These are phyloP conservation scores for Delphinus delphis DNA, from an alignment of 2,113 vertebrate species.

Conservation along the genomic window DNA sequence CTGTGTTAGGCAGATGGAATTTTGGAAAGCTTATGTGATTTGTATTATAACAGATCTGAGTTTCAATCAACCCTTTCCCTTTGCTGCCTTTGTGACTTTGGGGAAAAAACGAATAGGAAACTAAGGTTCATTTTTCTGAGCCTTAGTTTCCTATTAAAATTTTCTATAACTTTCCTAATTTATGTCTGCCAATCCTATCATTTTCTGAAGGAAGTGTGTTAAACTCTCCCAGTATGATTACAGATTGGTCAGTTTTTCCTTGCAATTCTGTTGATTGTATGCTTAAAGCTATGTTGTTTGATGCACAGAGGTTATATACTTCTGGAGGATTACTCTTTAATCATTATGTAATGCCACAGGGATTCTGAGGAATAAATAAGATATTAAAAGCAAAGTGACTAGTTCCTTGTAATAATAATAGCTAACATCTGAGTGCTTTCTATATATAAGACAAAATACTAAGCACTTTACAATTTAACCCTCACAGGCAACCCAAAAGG, in stretches of 20 bases:
- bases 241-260: background rate
- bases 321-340: background rate
- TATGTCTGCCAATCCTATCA: background rate
- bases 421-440: background rate
- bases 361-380: background rate
- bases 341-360: background rate
- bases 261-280: background rate
- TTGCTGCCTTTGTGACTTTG: background rate
- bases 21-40: background rate
- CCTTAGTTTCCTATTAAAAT: background rate
- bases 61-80: background rate
- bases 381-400: background rate
- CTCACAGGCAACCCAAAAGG: background rate
- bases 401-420: background rate
- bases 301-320: background rate
- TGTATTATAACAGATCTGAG: background rate
- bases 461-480: background rate
- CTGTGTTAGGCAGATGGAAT: background rate
- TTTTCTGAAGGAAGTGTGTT: background rate
- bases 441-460: background rate
- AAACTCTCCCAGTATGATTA: background rate
- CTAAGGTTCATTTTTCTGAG: background rate
- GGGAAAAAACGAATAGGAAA: background rate
- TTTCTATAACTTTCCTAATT: background rate
- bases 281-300: background rate